These are phyloP conservation scores for Drosophila crucigera DNA, from an alignment of 2,888 invertebrate species.

Conservation along the genomic window DNA sequence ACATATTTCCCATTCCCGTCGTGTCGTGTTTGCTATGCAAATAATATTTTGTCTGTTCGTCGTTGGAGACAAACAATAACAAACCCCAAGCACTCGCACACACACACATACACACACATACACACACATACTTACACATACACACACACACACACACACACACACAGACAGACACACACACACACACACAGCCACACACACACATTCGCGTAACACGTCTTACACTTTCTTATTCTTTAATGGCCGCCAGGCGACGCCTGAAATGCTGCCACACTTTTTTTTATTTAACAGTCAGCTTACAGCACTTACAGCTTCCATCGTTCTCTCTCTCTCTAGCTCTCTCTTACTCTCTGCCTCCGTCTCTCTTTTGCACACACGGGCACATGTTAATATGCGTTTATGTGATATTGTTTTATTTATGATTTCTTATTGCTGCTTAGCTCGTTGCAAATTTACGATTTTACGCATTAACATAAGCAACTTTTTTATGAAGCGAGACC, in stretches of 20 bases:
- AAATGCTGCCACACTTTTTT: conserved; percentile 44
- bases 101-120: not conserved
- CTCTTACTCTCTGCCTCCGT: not conserved
- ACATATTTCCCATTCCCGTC: not conserved
- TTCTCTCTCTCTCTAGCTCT: not conserved
- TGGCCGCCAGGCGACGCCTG: conserved; percentile 36
- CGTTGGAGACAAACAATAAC: conserved; percentile 33
- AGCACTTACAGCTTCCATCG: not conserved
- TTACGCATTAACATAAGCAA: conserved; percentile 73
- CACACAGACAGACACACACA: not conserved
- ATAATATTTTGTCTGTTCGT: conserved; percentile 60
- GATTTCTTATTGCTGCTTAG: conserved; percentile 70
- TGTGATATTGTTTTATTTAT: conserved; percentile 77
- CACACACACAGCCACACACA: not conserved
- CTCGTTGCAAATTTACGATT: conserved; percentile 67
- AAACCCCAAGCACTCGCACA: conserved; percentile 10
- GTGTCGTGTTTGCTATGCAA: conserved; percentile 39
- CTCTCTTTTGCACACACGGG: not conserved
- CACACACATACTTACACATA: not conserved
- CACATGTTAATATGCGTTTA: conserved; percentile 57
- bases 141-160: not conserved
- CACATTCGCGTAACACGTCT: conserved; percentile 9
- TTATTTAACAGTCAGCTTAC: conserved; percentile 12
- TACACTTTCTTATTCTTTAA: conserved; percentile 32
- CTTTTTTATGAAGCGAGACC: conserved; percentile 50